These are phyloP conservation scores for Microtus oregoni DNA, from an alignment of 2,113 vertebrate genomes.

Conservation along the genomic window DNA sequence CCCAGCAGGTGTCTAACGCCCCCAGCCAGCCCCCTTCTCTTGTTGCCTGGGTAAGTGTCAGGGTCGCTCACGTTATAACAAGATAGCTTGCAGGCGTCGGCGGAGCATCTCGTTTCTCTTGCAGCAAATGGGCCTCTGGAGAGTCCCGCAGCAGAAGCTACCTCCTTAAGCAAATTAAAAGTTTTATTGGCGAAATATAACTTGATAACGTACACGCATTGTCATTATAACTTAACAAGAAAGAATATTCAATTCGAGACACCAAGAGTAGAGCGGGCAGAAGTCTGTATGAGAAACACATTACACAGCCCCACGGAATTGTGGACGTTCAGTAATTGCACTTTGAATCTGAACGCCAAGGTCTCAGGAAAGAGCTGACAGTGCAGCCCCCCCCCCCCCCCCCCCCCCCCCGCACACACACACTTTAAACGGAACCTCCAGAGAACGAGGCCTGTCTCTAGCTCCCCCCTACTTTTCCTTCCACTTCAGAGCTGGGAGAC, in stretches of 20 bases:
- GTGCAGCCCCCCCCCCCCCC: background rate
- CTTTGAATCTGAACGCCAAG: slow-evolving; percentile 7
- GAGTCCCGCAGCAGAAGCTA: slow-evolving; percentile 4
- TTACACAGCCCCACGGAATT: background rate
- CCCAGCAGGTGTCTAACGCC: background rate
- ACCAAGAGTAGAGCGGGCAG: background rate
- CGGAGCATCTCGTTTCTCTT: slow-evolving; percentile 37
- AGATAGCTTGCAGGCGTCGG: background rate
- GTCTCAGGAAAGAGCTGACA: background rate
- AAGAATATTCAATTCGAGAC: slow-evolving; percentile 32
- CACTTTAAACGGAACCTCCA: background rate
- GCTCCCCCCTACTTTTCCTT: background rate
- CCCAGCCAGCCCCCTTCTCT: background rate
- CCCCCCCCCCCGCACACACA: too few species aligned
- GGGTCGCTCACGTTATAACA: background rate
- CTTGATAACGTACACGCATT: slow-evolving; percentile 29
- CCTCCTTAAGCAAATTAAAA: slow-evolving; percentile 69
- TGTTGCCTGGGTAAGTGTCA: background rate
- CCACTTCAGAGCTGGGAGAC: background rate
- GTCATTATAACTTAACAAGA: slow-evolving; percentile 42
- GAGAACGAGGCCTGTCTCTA: background rate
- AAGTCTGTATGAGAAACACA: background rate
- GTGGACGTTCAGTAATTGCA: background rate
- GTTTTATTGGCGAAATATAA: slow-evolving; percentile 68
- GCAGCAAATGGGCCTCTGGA: slow-evolving; percentile 54